These are phyloP conservation scores for Bostrychus sinensis DNA, from an alignment of 2,113 vertebrate species.

Conservation along the genomic window DNA sequence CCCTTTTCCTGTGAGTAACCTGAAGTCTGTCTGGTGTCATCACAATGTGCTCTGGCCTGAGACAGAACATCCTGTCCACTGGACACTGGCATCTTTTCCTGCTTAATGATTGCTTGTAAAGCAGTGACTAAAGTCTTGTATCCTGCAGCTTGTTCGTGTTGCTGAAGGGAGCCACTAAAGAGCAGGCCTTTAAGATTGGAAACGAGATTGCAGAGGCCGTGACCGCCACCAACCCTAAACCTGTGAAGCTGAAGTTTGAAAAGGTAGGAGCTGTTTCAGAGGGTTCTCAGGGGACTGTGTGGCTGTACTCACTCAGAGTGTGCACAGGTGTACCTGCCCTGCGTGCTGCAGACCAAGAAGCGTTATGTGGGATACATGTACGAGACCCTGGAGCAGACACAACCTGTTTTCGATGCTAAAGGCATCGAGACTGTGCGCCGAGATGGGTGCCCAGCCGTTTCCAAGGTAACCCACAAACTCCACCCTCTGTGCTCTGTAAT, in stretches of 20 bases:
- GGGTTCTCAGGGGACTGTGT: background rate
- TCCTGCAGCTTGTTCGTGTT: conserved; percentile 92
- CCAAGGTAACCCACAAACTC: conserved; percentile 86
- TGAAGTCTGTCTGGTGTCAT: too few species aligned
- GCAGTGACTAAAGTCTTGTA: background rate
- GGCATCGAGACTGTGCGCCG: conserved; percentile 97
- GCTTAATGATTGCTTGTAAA: background rate
- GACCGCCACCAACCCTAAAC: conserved; percentile 95
- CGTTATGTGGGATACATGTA: conserved; percentile 99
- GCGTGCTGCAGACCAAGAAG: conserved; percentile 97
- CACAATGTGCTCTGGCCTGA: too few species aligned
- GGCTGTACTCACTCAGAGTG: conserved; percentile 5
- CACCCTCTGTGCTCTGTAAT: background rate
- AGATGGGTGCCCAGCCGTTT: conserved; percentile 95
- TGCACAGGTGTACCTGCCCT: conserved; percentile 94
- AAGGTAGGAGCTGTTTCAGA: conserved; percentile 81
- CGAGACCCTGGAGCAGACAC: conserved; percentile 93
- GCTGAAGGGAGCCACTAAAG: conserved; percentile 96
- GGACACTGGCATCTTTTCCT: background rate
- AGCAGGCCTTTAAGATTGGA: conserved; percentile 97
- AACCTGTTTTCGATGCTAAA: conserved; percentile 96
- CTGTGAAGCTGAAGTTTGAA: conserved; percentile 97
- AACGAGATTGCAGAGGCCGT: conserved; percentile 97
- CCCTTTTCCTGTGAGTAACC: too few species aligned
- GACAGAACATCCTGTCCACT: too few species aligned